Evolutionary conservation across 2,797 vertebrate species (phyloP), one percentile per base, ranked within the genome.

Genomic region (Sciurus vulgaris): DNA sequence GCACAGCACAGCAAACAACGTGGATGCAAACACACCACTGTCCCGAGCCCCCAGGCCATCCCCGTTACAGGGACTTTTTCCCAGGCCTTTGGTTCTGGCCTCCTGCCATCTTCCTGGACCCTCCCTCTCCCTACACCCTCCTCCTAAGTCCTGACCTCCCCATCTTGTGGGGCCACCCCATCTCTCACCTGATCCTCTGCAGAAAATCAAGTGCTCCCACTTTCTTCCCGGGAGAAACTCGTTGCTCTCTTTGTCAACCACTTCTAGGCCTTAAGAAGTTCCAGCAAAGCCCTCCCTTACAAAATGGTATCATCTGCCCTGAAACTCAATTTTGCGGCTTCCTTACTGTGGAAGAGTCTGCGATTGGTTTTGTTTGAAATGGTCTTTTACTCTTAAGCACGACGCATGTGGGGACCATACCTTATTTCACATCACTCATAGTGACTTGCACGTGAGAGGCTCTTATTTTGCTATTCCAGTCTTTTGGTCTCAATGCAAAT

Each of bases 401-500:
- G 69, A 9, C 76, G 49, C 47, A 41, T 11, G 11, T 59, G 41
- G 56, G 49, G 28, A 65, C 14, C 26, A 3, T 14, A 9, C 72
- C 41, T 86, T 51, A 26, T 78, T 89, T 61, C 59, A 67, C 51
- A 59, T 65, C 83, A 8, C 44, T 72, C 59, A 30, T 38, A 70
- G 72, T 5, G 24, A 81, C 65, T n/a, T 86, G 15, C 56, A 47
- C 1, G 0, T 1, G 8, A 78, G 33, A 78, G 49, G 17, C 51
- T 96, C 63, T 93, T 9, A 85, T 44, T 83, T 82, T 96, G 74
- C 70, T 33, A 3, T 93, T 47, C 47, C 41, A 41, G 15, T 24
- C 44, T 91, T 73, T 93, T 59, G 65, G 41, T 86, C 56, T 73
- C 38, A 4, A 17, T 15, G 22, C 77, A 59, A 89, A 54, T 33